Evolutionary conservation across 2,113 vertebrate species (phyloP), one percentile per base, ranked within the genome.

Genomic region (Rhipidura dahli): DNA sequence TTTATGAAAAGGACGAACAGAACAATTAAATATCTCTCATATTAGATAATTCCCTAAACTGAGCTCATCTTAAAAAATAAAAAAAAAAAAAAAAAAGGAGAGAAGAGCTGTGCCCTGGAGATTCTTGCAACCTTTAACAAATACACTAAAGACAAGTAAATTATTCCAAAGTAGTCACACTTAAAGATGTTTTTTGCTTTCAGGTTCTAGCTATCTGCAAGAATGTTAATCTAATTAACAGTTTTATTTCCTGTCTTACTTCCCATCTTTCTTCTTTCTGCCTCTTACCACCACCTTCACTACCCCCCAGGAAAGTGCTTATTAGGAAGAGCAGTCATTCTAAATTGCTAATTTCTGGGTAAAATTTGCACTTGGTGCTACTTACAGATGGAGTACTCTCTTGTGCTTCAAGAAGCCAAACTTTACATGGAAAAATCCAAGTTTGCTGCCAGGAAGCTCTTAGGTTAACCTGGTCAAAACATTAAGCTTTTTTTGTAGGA

Each of bases 101-200:
- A 40, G 15, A 69, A 89, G n/a, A 59, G 8, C 33, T 87, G 30
- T 83, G 68, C 59, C 81, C 70, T 70, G 42, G 73, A 96, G 91
- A 95, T 78, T 82, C 39, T 40, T 7, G 59, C 75, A 97, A 87
- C 23, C 83, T 95, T 94, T 92, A 95, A 92, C 70, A 91, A 97
- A 93, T 16, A 69, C 20, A 90, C 59, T 40, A 87, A 92, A 96
- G 84, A 54, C 10, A 84, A 94, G n/a, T 88, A 80, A 97, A 76
- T 30, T 0, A 87, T 35, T 86, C 69, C 54, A 69, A 60, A 96
- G 9, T 15, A 64, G 59, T 89, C 26, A 33, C 44, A 69, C 68
- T 90, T 54, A 28, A 51, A 24, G 37, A 28, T 79, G n/a, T 57
- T 88, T 44, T 95, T 92, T 81, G 16, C n/a, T 83, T 87, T 69